A percentile compares a stretch with the other conserved stretches of the same genome.
Conservation (phyloP, 2,797 vertebrate species). For the Ambastaia sidthimunki region DNA sequence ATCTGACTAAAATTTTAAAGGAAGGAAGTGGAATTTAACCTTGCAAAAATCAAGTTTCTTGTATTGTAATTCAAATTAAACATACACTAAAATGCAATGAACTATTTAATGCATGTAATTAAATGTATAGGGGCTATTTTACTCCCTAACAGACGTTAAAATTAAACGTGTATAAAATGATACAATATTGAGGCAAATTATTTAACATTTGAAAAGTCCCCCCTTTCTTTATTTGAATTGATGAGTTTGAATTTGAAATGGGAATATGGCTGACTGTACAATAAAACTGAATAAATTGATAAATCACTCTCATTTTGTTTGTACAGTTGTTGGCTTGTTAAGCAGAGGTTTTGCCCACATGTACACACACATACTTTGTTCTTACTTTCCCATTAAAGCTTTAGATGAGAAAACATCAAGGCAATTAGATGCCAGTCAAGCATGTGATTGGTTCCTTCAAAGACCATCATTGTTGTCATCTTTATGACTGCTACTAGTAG, state of each 20-base stretch:
- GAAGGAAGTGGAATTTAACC: background rate
- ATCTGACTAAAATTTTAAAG: background rate
- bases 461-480: background rate
- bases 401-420: background rate
- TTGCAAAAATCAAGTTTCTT: background rate
- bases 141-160: background rate
- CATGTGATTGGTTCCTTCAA: background rate
- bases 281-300: background rate
- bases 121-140: background rate
- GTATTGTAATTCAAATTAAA: background rate
- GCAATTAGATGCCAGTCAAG: background rate
- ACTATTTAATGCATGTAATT: background rate
- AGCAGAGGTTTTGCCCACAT: background rate
- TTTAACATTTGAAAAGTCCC: background rate
- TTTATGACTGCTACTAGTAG: background rate
- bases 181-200: background rate
- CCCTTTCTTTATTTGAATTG: background rate
- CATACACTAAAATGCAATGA: background rate
- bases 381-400: background rate
- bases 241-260: slow-evolving; percentile 7
- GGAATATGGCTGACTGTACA: background rate
- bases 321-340: background rate
- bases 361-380: background rate
- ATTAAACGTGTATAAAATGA: background rate
- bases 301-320: background rate